phyloP scores from a whole-genome alignment of 2,113 vertebrate genomes.

The Charina bottae region DNA sequence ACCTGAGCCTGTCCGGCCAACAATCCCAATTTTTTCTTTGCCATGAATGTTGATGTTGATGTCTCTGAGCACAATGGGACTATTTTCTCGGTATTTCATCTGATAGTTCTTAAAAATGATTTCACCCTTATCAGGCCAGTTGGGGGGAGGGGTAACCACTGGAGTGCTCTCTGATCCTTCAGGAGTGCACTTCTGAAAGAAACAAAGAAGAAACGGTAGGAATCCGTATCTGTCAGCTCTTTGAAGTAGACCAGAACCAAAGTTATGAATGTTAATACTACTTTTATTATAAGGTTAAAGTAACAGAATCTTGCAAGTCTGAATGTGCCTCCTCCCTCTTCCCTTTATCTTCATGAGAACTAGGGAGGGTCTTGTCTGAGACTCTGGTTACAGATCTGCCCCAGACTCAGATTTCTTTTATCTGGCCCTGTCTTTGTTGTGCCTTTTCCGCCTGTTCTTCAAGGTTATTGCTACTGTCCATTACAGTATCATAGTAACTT shows the following conservation, averaged over 20 bases:
- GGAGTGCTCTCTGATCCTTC: conserved; percentile 68
- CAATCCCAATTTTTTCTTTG: conserved; percentile 82
- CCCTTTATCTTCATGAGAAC: not conserved
- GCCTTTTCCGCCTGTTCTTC: not conserved
- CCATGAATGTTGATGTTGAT: conserved; percentile 72
- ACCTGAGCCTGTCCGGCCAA: conserved; percentile 82
- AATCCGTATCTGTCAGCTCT: not conserved
- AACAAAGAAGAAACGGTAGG: accelerated
- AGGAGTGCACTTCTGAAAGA: conserved; percentile 70
- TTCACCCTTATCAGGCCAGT: conserved; percentile 76
- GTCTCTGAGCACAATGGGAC: conserved; percentile 75
- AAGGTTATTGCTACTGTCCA: not conserved
- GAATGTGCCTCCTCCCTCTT: not conserved
- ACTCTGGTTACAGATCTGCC: not conserved
- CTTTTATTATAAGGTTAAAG: not conserved
- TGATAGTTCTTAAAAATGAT: conserved; percentile 78
- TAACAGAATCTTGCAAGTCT: not conserved
- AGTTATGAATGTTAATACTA: not conserved
- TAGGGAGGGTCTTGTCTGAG: not conserved
- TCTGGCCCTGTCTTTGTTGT: not conserved
- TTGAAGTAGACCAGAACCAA: not conserved
- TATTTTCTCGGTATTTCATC: conserved; percentile 81
- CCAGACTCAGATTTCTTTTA: not conserved
- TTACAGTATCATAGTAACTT: not conserved
- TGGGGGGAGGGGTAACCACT: conserved; percentile 58